Base-by-base conservation (phyloP, 2,113 vertebrate genomes). In the Tenrec ecaudatus region DNA sequence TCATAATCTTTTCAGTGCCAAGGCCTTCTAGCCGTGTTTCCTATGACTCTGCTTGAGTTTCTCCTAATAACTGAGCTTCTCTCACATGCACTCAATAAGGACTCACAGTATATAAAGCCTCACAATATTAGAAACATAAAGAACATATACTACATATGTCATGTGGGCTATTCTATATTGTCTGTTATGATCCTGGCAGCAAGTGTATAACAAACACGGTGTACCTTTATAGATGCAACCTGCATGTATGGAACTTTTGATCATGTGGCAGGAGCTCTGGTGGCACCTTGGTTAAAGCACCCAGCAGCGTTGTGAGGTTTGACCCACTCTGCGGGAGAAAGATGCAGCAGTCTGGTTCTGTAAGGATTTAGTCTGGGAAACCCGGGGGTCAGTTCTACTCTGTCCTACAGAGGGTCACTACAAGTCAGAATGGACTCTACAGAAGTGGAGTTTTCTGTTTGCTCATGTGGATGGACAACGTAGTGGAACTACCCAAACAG, bases 111-210 rank as follows among this genome's bases (percentile, higher is more conserved):
- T 5, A 40, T 53, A 88, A 91, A 89, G 33, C 23, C n/a, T 33
- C 75, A 23, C 83, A 87, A 91, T 38, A 93, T 88, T 93, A 93
- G 90, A 83, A 33, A 89, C 66, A 60, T 47, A 93, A 94, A 88
- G 27, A 81, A 82, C 31, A 93, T 78, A 92, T n/a, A 92, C 20
- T 62, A 64, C 76, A 80, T 91, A 58, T 79, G 92, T 89, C 53
- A 73, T 15, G 6, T 89, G 73, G 17, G 29, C 88, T 85, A 92
- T 93, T 84, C 86, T 38, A 23, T 84, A 79, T 93, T 95, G 95
- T 82, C 80, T 95, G 19, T 47, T 80, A 88, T 43, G 66, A 60
- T 0, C 64, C 75, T 86, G 62, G 82, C 53, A 77, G 58, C n/a
- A 58, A 94, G 90, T 89, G 9, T 47, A 43, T 71, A 43, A 80